Base-by-base conservation (phyloP, 2,113 vertebrate species). In the Syrmaticus mikado region DNA sequence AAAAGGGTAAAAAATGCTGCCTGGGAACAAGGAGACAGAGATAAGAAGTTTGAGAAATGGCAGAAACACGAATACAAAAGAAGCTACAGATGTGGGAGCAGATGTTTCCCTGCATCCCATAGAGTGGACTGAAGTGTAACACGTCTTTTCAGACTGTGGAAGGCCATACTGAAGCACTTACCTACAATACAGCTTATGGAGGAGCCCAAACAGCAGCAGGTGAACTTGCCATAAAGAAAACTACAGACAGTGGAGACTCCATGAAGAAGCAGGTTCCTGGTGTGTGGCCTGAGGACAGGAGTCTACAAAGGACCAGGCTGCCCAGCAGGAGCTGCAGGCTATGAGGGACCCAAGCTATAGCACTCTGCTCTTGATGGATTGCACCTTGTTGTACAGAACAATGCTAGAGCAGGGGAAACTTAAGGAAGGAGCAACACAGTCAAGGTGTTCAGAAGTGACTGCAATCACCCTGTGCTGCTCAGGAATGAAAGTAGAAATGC, bases 291-390 rank as follows among this genome's bases (percentile, higher is more conserved):
- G 11, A 6, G n/a, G 11, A 80, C 19, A 48, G 10, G 15, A 17
- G 10, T 5, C 7, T 46, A 32, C 1, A 1, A 8, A 68, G 53
- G 38, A 60, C 8, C 11, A 3, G 3, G 3, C 65, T 50, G 86
- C 61, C 60, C 41, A 28, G 7, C 24, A 65, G 20, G 6, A 13
- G 10, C 7, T 36, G 9, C 0, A 1, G 43, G 8, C 22, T 4
- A 9, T 36, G 61, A 27, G 48, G 6, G 17, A 48, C 10, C 11
- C 12, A 34, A 0, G 2, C 24, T 50, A 46, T 30, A 82, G 50
- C 8, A 22, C 1, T 1, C 48, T 76, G 81, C 8, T 13, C 2
- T 1, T 25, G 72, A 61, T 61, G 18, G 9, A 20, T 17, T 40
- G 3, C 6, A 79, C 50, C 6, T 8, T 11, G 27, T 7, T 25